These are phyloP conservation scores for Rhyacophila brunnea DNA, from an alignment of 1,140 invertebrate species.

Conservation along the genomic window DNA sequence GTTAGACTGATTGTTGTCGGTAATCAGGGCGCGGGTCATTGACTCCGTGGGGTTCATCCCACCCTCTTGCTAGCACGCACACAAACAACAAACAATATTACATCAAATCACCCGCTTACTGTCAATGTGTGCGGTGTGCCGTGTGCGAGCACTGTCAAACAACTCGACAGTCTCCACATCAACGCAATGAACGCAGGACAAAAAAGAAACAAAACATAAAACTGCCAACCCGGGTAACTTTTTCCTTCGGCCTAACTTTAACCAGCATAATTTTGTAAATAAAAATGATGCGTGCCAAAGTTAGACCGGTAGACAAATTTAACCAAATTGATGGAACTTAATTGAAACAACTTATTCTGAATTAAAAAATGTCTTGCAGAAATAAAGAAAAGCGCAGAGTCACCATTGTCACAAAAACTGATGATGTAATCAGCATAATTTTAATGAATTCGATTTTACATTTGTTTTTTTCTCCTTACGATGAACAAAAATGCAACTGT, in stretches of 20 bases:
- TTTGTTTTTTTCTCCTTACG: no score
- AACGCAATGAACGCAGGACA: no score
- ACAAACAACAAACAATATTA: conserved; percentile 55
- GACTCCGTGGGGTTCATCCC: conserved; percentile 86
- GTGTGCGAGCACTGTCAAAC: conserved; percentile 3
- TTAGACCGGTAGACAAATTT: no score
- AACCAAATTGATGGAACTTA: no score
- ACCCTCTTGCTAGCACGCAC: conserved; percentile 81
- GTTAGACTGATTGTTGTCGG: conserved; percentile 83
- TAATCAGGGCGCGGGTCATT: conserved; percentile 88
- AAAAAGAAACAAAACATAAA: conserved; percentile 1
- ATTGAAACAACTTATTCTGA: no score
- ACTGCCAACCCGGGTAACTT: no score
- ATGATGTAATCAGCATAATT: conserved; percentile 26
- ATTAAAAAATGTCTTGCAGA: no score
- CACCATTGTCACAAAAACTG: conserved; percentile 33
- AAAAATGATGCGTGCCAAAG: no score
- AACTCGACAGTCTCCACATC: not conserved
- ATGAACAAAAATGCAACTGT: no score
- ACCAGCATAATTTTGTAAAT: no score
- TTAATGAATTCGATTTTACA: no score
- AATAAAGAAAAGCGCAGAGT: conserved; percentile 16
- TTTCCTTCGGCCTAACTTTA: no score
- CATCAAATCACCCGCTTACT: conserved; percentile 43
- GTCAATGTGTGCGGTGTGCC: not conserved